Percentiles rank a stretch among this genome's conserved stretches.
Evolutionary conservation across 1,140 invertebrate genomes (phyloP).

Genomic region (Calliphora vicina): DNA sequence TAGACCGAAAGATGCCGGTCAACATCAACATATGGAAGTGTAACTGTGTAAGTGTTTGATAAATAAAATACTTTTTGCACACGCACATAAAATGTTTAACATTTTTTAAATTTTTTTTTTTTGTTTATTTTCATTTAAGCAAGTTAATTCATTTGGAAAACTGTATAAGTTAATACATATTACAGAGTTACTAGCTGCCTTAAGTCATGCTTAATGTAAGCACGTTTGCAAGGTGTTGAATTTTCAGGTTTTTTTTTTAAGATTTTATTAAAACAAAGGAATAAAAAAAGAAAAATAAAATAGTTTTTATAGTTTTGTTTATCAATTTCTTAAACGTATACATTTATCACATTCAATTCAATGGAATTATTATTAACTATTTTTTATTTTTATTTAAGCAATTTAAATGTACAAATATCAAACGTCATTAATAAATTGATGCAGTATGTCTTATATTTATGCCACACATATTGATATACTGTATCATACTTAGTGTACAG

Average conservation of each 20-base stretch:
- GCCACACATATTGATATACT: not conserved
- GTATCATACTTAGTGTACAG: not conserved
- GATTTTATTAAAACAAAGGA: not conserved
- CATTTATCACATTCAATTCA: not conserved
- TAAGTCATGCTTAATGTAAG: not conserved
- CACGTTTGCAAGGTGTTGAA: not conserved
- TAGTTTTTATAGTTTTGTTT: not conserved
- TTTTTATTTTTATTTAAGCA: not conserved
- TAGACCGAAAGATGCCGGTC: not conserved
- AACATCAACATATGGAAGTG: not conserved
- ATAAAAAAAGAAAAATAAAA: not conserved
- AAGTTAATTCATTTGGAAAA: too few species aligned
- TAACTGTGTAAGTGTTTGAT: not conserved
- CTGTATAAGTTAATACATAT: too few species aligned
- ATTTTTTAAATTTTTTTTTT: not conserved
- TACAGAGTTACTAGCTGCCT: too few species aligned
- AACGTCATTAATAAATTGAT: not conserved
- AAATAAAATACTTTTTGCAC: not conserved
- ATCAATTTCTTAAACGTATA: not conserved
- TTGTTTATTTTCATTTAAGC: not conserved
- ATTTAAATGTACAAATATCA: not conserved
- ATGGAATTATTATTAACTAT: not conserved
- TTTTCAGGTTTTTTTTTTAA: not conserved
- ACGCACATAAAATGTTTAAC: not conserved
- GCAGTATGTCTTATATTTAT: not conserved